These are phyloP conservation scores for Hemithea aestivaria DNA, from an alignment of 2,888 invertebrate genomes.

Conservation along the genomic window DNA sequence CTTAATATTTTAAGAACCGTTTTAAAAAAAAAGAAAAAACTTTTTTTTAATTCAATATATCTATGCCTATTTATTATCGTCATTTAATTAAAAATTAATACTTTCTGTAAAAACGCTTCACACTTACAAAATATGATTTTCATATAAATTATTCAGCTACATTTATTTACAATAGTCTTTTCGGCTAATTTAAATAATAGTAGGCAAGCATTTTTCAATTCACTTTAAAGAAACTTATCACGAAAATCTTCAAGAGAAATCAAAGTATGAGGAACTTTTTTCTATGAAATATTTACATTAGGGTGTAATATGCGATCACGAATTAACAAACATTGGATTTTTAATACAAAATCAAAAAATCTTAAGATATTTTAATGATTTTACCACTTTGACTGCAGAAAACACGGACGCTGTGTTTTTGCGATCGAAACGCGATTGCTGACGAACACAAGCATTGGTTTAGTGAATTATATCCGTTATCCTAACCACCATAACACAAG, in stretches of 20 bases:
- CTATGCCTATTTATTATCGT: conserved; percentile 71
- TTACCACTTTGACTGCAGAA: too few relatives aligned
- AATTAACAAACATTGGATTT: not conserved
- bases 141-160: conserved; percentile 60
- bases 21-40: conserved; percentile 15
- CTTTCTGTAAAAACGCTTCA: conserved; percentile 58
- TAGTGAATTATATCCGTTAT: too few relatives aligned
- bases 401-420: too few relatives aligned
- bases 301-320: conserved; percentile 20
- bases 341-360: too few relatives aligned
- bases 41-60: conserved; percentile 22
- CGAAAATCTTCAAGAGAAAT: conserved; percentile 35
- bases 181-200: conserved; percentile 57
- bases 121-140: conserved; percentile 55
- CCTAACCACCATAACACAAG: too few relatives aligned
- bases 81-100: conserved; percentile 58
- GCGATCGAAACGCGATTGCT: too few relatives aligned
- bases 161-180: conserved; percentile 72
- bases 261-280: conserved; percentile 52
- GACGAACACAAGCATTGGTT: too few relatives aligned
- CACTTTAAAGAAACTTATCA: conserved; percentile 41
- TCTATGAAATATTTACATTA: conserved; percentile 55
- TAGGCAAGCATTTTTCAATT: conserved; percentile 66
- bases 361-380: too few relatives aligned
- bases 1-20: conserved; percentile 36